Evolutionary conservation across 2,888 invertebrate genomes (phyloP).

Genomic region (Silvanus unidentatus): DNA sequence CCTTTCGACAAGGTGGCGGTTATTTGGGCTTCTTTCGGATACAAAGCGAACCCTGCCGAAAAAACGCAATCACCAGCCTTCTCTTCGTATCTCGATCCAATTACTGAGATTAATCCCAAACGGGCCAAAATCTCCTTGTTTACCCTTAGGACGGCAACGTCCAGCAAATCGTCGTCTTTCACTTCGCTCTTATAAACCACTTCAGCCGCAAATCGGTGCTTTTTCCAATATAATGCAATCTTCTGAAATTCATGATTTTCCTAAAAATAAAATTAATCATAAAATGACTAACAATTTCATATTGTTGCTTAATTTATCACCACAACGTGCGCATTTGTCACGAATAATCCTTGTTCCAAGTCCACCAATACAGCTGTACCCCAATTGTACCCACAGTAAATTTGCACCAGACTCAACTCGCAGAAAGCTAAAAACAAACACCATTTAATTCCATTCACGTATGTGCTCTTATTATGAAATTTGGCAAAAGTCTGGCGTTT

Average conservation of each 20-base stretch:
- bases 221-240: conserved; percentile 13
- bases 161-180: conserved; percentile 47
- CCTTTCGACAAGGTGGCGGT: conserved; percentile 53
- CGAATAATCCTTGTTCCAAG: conserved; percentile 46
- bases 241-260: conserved; percentile 2
- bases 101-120: conserved; percentile 7
- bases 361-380: conserved; percentile 55
- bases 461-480: conserved; percentile 35
- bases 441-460: background rate
- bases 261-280: too few species aligned
- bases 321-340: conserved; percentile 60
- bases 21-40: conserved; percentile 45
- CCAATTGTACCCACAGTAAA: conserved; percentile 56
- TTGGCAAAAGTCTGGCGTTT: conserved; percentile 4
- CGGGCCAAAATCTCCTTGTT: background rate
- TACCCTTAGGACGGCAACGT: conserved; percentile 45
- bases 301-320: conserved; percentile 17
- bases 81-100: too few species aligned
- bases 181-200: conserved; percentile 47
- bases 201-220: conserved; percentile 36
- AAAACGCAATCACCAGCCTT: conserved; percentile 54
- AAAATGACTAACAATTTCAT: background rate
- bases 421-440: conserved; percentile 42
- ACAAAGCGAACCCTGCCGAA: conserved; percentile 57
- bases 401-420: conserved; percentile 51